Evolutionary conservation across 2,113 vertebrate genomes (phyloP).

Genomic region (Dipodomys spectabilis): DNA sequence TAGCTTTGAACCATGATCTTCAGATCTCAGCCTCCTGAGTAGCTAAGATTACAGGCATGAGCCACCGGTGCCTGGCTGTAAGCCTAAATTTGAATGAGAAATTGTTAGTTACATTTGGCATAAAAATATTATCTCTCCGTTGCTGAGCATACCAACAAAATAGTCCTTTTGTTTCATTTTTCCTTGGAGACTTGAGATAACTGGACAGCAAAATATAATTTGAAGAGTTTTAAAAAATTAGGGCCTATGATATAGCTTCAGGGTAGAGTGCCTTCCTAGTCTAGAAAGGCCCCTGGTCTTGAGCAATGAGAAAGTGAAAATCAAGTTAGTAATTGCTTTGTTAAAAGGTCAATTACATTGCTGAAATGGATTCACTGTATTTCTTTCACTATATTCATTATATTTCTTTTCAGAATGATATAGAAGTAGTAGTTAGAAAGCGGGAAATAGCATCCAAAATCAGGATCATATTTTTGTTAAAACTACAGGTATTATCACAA

Average conservation of each 20-base stretch:
- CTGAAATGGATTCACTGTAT: conserved; percentile 5
- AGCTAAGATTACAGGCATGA: too few species aligned
- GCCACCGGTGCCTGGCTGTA: neutral
- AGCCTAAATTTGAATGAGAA: conserved; percentile 51
- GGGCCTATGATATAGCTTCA: too few species aligned
- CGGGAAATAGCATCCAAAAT: conserved; percentile 18
- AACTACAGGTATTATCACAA: neutral
- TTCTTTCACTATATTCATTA: conserved; percentile 23
- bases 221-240: neutral
- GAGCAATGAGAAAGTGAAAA: too few species aligned
- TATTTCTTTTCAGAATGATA: conserved; percentile 30
- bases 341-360: conserved; percentile 49
- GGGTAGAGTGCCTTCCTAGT: too few species aligned
- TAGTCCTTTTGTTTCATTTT: conserved; percentile 52
- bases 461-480: conserved; percentile 1
- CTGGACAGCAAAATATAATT: conserved; percentile 43
- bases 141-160: too few species aligned
- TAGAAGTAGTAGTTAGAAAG: neutral
- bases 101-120: conserved; percentile 45
- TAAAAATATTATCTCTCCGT: conserved; percentile 30
- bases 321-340: conserved; percentile 20
- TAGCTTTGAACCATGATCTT: too few species aligned
- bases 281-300: too few species aligned
- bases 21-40: too few species aligned
- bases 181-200: conserved; percentile 56